A percentile compares a stretch with the other conserved stretches of the same genome.
Evolutionary conservation across 2,113 vertebrate species (phyloP).

Genomic region (Mesoclemmys tuberculata): DNA sequence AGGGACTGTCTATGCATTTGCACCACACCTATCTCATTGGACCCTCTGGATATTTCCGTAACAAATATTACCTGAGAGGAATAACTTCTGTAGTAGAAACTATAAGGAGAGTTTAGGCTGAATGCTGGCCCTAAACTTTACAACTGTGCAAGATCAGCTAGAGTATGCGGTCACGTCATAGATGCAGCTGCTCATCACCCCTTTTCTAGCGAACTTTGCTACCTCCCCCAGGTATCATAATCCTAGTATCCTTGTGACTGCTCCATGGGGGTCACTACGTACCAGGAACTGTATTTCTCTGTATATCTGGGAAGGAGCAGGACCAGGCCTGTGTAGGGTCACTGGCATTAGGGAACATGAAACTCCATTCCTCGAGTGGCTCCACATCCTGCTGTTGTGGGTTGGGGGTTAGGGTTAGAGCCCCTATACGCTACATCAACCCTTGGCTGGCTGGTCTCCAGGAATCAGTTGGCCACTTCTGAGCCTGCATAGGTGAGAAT

Average conservation of each 20-base stretch:
- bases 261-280: background rate
- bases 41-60: background rate
- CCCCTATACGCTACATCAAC: background rate
- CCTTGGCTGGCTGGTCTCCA: slow-evolving; percentile 25
- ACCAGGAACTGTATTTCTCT: background rate
- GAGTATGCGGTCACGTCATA: background rate
- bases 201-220: background rate
- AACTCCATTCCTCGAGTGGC: background rate
- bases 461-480: background rate
- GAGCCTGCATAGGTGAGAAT: slow-evolving; percentile 62
- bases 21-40: background rate
- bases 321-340: background rate
- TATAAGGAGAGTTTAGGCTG: background rate
- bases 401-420: background rate
- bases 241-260: background rate
- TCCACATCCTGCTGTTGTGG: background rate
- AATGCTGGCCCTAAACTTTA: background rate
- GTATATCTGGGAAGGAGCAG: background rate
- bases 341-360: background rate
- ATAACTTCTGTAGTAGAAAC: background rate
- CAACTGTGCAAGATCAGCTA: background rate
- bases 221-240: background rate
- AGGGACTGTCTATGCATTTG: background rate
- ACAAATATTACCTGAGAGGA: background rate
- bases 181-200: background rate